Conservation (phyloP, 2,113 vertebrate genomes). For the Hassar affinis region DNA sequence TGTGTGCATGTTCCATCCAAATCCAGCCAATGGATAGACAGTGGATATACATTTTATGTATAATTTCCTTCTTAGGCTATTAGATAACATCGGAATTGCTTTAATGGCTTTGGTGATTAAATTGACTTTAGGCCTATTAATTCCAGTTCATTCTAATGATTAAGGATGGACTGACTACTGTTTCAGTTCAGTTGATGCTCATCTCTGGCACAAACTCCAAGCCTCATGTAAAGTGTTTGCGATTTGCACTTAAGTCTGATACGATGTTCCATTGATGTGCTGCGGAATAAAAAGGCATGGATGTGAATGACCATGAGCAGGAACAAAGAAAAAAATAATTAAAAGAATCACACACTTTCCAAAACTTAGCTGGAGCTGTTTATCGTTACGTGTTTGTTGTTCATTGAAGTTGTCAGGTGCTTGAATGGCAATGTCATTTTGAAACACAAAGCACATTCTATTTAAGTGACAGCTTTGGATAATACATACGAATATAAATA, state of each 20-base stretch:
- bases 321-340: neutral
- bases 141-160: conserved; percentile 61
- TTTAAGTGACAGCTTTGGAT: neutral
- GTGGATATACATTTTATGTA: neutral
- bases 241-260: neutral
- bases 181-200: conserved; percentile 52
- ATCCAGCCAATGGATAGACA: neutral
- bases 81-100: conserved; percentile 40
- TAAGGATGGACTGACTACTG: conserved; percentile 55
- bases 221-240: neutral
- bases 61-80: neutral
- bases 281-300: neutral
- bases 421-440: neutral
- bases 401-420: conserved; percentile 22
- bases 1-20: neutral
- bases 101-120: conserved; percentile 55
- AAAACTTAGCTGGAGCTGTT: conserved; percentile 22
- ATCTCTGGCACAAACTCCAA: neutral
- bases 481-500: neutral
- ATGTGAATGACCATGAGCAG: conserved; percentile 19
- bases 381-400: conserved; percentile 18
- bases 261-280: neutral
- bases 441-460: neutral
- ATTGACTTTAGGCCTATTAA: conserved; percentile 46
- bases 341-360: conserved; percentile 12